Evolutionary conservation across 2,797 vertebrate genomes (phyloP).

Genomic region (Menidia menidia): DNA sequence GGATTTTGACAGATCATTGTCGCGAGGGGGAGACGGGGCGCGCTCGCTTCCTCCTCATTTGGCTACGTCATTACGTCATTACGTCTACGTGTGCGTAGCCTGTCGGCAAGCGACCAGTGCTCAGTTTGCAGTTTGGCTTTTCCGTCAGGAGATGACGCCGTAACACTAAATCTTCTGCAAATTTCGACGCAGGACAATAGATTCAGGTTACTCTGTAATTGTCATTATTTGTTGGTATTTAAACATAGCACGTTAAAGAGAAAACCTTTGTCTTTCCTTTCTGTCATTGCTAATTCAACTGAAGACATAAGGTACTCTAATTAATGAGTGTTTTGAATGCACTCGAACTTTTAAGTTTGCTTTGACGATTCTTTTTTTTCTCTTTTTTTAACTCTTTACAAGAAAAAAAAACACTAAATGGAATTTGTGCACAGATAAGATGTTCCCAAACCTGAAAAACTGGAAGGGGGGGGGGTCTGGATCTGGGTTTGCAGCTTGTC

Average conservation of each 20-base stretch:
- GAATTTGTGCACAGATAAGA: too few species aligned
- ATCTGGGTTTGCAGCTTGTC: background rate
- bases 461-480: background rate
- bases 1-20: background rate
- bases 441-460: background rate
- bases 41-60: slow-evolving; percentile 16
- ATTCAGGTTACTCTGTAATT: too few species aligned
- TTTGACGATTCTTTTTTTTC: background rate
- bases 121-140: background rate
- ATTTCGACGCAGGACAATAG: background rate
- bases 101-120: background rate
- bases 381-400: too few species aligned
- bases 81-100: slow-evolving; percentile 18
- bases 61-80: background rate
- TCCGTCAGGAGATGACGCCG: slow-evolving; percentile 51
- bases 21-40: background rate
- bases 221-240: background rate
- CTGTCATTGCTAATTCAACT: too few species aligned
- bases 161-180: slow-evolving; percentile 1
- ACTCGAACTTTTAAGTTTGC: too few species aligned
- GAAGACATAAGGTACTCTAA: too few species aligned
- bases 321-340: too few species aligned
- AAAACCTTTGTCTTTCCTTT: background rate
- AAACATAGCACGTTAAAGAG: background rate
- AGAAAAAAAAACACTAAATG: too few species aligned